Evolutionary conservation across 2,888 invertebrate species (phyloP), one percentile per base, ranked within the genome.

Genomic region (Sphaerophoria taeniata): DNA sequence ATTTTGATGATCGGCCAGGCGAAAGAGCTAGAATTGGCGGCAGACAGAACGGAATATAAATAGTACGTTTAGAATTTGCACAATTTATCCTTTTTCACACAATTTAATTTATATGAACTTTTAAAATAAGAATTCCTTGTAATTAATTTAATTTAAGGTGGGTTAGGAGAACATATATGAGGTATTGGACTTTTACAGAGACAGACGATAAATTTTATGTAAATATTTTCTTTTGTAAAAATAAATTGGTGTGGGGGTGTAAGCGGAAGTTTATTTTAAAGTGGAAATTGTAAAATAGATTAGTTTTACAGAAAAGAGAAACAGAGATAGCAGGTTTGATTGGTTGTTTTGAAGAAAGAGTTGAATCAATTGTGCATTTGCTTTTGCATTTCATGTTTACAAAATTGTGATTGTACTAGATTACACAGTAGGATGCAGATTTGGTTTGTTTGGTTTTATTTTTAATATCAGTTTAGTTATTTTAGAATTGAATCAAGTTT

Each of bases 71-170:
- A 31, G 9, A 53, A 24, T 70, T 72, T 61, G 77, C 72, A 49
- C 75, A 51, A 16, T 39, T 67, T 51, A 61, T 58, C 55, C 60
- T 73, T 49, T 36, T 49, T 36, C 70, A 74, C 67, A 73, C 77
- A 83, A 74, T 74, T 74, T 47, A 34, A 4, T 5, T 49, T 45
- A 65, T 14, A n/a, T 55, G 43, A 4, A 43, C 61, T 43, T 11
- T 34, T 36, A 6, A 33, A 33, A 33, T 14, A 6, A 2, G 12
- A 14, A 24, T n/a, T 49, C 12, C 7, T 74, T 55, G n/a, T 12
- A n/a, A 16, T 43, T 24, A 11, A 24, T 39, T 2, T 0, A 51
- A 39, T 4, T 39, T 11, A 6, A 60, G 11, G 43, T 39, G 12
- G 36, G 51, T 11, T 47, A 3, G 6, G 11, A 70, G 11, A 70